Evolutionary conservation across 2,113 vertebrate genomes (phyloP), one percentile per base, ranked within the genome.

Genomic region (Rostratula benghalensis): DNA sequence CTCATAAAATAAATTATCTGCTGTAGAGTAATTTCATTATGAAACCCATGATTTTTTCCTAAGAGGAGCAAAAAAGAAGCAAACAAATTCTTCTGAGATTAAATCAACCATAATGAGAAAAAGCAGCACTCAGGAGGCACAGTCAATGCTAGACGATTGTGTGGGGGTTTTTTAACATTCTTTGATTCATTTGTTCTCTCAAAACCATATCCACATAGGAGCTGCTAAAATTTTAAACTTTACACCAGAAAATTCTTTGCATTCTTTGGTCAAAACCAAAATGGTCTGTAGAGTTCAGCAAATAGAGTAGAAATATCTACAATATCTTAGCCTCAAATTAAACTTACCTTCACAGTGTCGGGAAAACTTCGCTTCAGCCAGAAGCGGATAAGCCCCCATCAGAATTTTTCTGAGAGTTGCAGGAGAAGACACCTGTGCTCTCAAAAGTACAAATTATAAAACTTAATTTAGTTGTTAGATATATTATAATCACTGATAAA

Each of bases 261-360:
- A 67, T 76, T 43, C 43, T 6, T 43, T 13, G 12, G 48, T 83
- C 76, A 94, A 94, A 97, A 91, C 4, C 17, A 61, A 94, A 74
- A 95, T 24, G 89, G 54, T 5, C 54, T 90, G 43, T 97, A 87
- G 92, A 69, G 56, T 95, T 85, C 75, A 95, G 63, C 64, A 96
- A 69, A 84, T 56, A 93, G 35, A 69, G 71, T 90, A 96, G 56
- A 88, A 96, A 77, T 92, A 53, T 59, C 24, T 89, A 30, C 45
- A 94, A 64, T n/a, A n/a, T n/a, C n/a, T 87, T 94, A 77, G 30
- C 65, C 75, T 95, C 94, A 96, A 95, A 94, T 97, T 95, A 95
- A 76, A 83, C 17, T 22, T 61, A 56, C 30, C 10, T 64, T 64
- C 73, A 30, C 53, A 51, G 65, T 90, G 95, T 95, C 67, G 93